phyloP scores from a whole-genome alignment of 2,797 vertebrate genomes.

The Clamator glandarius region DNA sequence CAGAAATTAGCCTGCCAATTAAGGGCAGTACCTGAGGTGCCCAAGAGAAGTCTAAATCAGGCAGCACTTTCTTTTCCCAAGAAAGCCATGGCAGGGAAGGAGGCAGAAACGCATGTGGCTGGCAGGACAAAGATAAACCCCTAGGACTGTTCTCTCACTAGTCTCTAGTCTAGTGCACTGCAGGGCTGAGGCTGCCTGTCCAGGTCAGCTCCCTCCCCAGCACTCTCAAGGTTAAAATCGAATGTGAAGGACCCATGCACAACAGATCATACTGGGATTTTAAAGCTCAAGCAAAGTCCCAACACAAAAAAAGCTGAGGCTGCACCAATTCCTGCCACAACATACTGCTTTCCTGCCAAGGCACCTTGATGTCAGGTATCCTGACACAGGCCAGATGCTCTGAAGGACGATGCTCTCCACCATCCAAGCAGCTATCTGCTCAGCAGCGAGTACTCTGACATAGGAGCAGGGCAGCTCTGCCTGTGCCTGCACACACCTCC shows the following conservation, averaged over 20 bases:
- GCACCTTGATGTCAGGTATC: background rate
- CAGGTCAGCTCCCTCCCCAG: background rate
- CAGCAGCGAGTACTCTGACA: accelerated
- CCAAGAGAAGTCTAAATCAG: conserved; percentile 33
- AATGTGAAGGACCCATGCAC: background rate
- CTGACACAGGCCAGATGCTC: background rate
- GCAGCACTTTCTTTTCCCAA: background rate
- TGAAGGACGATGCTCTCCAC: accelerated
- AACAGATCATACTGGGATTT: background rate
- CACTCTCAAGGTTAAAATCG: background rate
- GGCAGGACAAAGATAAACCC: background rate
- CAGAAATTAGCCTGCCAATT: conserved; percentile 55
- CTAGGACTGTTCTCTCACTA: background rate
- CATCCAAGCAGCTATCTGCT: accelerated
- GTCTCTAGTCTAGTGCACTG: accelerated
- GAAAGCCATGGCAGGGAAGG: background rate
- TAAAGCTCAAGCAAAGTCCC: background rate
- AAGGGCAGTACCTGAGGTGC: conserved; percentile 34
- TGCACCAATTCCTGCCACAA: background rate
- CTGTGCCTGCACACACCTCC: background rate
- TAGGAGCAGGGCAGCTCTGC: background rate
- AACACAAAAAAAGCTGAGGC: background rate
- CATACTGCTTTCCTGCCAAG: accelerated
- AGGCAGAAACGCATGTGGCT: accelerated
- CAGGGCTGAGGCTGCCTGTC: background rate